Base-by-base conservation (phyloP, 1,140 invertebrate genomes). In the Drosophila setifemur region DNA sequence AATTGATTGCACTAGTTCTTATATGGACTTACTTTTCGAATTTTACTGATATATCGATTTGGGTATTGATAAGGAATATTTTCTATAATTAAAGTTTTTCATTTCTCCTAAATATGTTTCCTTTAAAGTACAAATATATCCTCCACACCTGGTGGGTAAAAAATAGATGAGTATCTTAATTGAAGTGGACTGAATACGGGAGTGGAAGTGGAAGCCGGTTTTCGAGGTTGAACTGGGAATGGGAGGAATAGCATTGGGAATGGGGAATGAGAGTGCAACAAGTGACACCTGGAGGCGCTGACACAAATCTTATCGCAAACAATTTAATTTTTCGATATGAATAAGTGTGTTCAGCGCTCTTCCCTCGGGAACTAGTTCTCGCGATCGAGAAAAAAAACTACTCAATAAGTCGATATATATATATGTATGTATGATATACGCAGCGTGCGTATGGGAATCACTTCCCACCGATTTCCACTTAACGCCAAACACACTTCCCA, bases 231-330 rank as follows among this genome's bases (percentile, higher is more conserved):
- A 26, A 39, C 0, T 2, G 5, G 31, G 31, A 11, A n/a, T n/a
- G 11, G n/a, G 33, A 37, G 53, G 29, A 29, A 39, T 29, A 8
- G 12, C 12, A 39, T 6, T 67, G 29, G 4, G 21, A 7, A 3
- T 42, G 18, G 33, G n/a, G 16, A 8, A n/a, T 31, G 14, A 23
- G 26, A 52, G 63, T 70, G 67, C 70, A 74, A 74, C 66, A 78
- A 73, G 55, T 63, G 33, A 43, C 63, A 52, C 37, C 57, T 25
- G 53, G 52, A 31, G 44, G 47, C 57, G 49, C 52, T 49, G 66
- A 39, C 64, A 81, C 39, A 54, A 74, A 81, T 74, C 43, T 81
- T 81, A 79, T 81, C 57, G 43, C 35, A 31, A 44, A 70, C 63
- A 67, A 52, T 67, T 28, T 64, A 66, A 25, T 63, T 48, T 28